These are phyloP conservation scores for Mesoligia furuncula DNA, from an alignment of 2,888 invertebrate genomes.

Conservation along the genomic window DNA sequence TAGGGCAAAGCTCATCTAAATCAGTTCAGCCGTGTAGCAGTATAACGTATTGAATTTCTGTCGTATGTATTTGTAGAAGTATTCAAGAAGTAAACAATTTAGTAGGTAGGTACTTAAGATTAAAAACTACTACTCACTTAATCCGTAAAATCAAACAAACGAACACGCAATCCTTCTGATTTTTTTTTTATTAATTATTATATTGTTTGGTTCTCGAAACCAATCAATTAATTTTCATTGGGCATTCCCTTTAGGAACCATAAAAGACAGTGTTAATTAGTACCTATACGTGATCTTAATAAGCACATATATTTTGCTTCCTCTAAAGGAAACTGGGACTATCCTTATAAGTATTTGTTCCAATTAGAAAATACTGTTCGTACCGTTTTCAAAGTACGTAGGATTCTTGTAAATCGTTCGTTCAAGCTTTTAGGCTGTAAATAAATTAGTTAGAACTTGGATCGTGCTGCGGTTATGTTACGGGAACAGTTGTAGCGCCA, in stretches of 20 bases:
- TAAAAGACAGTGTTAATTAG: constrained; percentile 77
- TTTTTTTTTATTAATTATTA: too few species aligned
- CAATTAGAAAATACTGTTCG: constrained; percentile 77
- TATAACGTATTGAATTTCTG: neutral
- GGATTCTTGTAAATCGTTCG: constrained; percentile 69
- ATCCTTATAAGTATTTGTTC: constrained; percentile 75
- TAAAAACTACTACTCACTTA: neutral
- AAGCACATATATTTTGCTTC: constrained; percentile 69
- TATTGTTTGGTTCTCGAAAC: neutral
- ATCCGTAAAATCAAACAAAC: neutral
- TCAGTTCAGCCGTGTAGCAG: neutral
- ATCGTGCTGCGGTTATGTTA: constrained; percentile 30
- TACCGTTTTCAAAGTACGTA: constrained; percentile 67
- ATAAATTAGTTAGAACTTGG: constrained; percentile 49
- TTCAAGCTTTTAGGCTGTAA: constrained; percentile 52
- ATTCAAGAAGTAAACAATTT: neutral
- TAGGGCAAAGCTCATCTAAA: neutral
- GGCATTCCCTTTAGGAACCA: constrained; percentile 41
- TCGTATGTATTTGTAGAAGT: too few species aligned
- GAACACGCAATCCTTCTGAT: too few species aligned
- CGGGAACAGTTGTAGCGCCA: constrained; percentile 24
- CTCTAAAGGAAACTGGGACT: constrained; percentile 66
- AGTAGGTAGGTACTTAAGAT: neutral
- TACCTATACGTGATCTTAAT: constrained; percentile 71
- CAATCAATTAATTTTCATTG: constrained; percentile 9